phyloP scores from a whole-genome alignment of 2,797 vertebrate genomes.

The Potorous gilbertii region DNA sequence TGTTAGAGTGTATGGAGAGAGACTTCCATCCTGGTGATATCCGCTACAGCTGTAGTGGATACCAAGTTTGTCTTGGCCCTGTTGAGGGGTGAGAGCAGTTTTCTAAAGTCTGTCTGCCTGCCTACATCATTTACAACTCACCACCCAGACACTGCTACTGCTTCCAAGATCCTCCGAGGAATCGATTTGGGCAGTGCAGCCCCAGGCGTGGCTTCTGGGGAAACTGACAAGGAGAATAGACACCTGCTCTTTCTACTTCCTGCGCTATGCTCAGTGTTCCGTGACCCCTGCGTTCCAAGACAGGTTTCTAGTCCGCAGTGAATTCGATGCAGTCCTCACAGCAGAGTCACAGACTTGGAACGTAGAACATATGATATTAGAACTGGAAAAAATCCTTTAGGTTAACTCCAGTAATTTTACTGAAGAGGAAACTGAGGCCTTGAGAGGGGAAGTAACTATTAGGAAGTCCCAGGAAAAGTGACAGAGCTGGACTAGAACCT shows the following conservation, averaged over 20 bases:
- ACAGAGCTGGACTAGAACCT: neutral
- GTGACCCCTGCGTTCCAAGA: neutral
- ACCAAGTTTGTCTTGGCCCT: neutral
- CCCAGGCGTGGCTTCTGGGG: conserved; percentile 20
- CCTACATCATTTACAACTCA: neutral
- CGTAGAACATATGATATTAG: neutral
- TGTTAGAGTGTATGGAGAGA: neutral
- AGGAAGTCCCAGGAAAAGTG: neutral
- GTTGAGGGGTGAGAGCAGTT: neutral
- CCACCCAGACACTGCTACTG: neutral
- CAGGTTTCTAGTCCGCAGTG: neutral
- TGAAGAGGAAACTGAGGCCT: neutral
- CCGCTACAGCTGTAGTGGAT: neutral
- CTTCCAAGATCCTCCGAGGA: neutral
- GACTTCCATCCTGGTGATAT: neutral
- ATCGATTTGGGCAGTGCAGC: neutral
- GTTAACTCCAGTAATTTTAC: neutral
- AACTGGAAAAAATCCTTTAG: neutral
- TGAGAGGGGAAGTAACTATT: neutral
- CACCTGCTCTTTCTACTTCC: neutral
- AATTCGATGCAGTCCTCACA: neutral
- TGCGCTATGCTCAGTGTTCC: neutral
- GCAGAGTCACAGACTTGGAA: neutral
- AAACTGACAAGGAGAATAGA: neutral
- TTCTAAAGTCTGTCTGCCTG: neutral